Evolutionary conservation across 2,113 vertebrate species (phyloP).

Genomic region (Raja brachyura): DNA sequence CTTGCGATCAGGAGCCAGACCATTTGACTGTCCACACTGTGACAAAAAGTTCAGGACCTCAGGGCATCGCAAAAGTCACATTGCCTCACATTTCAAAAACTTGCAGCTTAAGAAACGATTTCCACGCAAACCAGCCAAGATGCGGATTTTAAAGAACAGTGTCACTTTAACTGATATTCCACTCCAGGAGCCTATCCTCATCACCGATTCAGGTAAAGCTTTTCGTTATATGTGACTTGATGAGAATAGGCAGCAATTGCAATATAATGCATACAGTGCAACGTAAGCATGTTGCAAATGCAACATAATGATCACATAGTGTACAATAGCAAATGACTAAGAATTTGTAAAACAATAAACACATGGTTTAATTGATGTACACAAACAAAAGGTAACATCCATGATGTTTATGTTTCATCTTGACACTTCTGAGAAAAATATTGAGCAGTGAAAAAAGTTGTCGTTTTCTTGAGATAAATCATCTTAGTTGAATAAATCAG

Average conservation of each 20-base stretch:
- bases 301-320: background rate
- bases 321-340: background rate
- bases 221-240: background rate
- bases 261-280: background rate
- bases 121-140: slow-evolving; percentile 76
- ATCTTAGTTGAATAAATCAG: background rate
- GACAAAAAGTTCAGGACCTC: slow-evolving; percentile 96
- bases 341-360: background rate
- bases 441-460: background rate
- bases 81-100: slow-evolving; percentile 93
- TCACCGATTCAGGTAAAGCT: slow-evolving; percentile 85
- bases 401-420: background rate
- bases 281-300: too few relatives aligned
- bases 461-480: background rate
- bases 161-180: slow-evolving; percentile 82
- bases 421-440: background rate
- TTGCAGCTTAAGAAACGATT: slow-evolving; percentile 80
- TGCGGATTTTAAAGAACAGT: slow-evolving; percentile 72
- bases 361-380: background rate
- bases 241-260: background rate
- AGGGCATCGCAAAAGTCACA: slow-evolving; percentile 91
- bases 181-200: slow-evolving; percentile 95
- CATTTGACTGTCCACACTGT: slow-evolving; percentile 94
- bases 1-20: slow-evolving; percentile 72
- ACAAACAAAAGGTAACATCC: background rate